A percentile compares a stretch with the other conserved stretches of the same genome.
Conservation (phyloP, 2,888 invertebrate species). For the Heteromyza rotundicornis region DNA sequence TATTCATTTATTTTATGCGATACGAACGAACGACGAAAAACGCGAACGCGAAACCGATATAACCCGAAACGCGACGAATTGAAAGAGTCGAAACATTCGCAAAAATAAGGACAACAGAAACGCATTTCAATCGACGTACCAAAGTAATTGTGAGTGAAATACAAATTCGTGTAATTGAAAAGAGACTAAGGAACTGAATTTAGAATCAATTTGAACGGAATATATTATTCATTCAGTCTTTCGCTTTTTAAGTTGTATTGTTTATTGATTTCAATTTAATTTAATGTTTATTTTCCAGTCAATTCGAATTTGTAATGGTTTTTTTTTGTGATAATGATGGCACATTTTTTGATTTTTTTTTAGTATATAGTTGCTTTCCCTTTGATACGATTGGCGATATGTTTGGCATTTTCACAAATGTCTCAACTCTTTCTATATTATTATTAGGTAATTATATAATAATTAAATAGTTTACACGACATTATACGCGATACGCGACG, state of each 20-base stretch:
- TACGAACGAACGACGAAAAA: constrained; percentile 56
- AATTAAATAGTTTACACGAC: constrained; percentile 35
- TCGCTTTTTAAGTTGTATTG: not conserved
- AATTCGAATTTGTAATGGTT: constrained; percentile 36
- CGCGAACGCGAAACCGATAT: constrained; percentile 58
- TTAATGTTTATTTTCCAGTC: constrained; percentile 35
- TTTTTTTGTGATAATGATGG: not conserved
- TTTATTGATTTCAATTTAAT: constrained; percentile 14
- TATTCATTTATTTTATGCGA: constrained; percentile 18
- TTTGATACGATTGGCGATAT: constrained; percentile 29
- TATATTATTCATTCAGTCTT: constrained; percentile 19
- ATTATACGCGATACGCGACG: constrained; percentile 39
- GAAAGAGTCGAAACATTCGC: constrained; percentile 27
- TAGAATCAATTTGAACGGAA: constrained; percentile 36
- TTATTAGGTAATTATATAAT: constrained; percentile 36
- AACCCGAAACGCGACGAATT: constrained; percentile 55
- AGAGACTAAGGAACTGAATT: constrained; percentile 2
- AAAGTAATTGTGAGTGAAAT: too few species aligned
- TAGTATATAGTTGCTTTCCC: not conserved
- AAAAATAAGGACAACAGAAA: not conserved
- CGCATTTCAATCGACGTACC: not conserved
- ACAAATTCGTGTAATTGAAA: constrained; percentile 6
- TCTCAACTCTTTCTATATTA: constrained; percentile 36
- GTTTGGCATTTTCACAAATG: constrained; percentile 26
- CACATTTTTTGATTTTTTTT: not conserved